Conservation (phyloP, 2,113 vertebrate genomes). For the Chroicocephalus ridibundus region DNA sequence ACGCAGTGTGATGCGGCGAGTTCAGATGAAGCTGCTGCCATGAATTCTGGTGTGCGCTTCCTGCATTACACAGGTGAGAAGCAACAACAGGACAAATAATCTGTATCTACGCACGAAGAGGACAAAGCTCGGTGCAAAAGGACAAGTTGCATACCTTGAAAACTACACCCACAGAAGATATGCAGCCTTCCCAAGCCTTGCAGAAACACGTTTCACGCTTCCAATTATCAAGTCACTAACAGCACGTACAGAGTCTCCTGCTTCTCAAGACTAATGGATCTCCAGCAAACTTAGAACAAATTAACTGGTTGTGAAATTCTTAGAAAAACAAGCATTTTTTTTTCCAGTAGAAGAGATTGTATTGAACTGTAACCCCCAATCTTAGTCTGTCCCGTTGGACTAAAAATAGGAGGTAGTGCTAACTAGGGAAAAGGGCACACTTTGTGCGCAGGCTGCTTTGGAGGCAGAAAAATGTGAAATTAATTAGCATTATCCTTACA, state of each 20-base stretch:
- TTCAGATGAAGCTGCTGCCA: not conserved
- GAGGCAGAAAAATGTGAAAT: slow-evolving; percentile 18
- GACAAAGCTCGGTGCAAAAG: not conserved
- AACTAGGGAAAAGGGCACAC: not conserved
- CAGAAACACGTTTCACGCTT: not conserved
- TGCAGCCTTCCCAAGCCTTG: not conserved
- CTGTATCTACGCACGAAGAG: not conserved
- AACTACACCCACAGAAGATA: not conserved
- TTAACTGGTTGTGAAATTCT: not conserved
- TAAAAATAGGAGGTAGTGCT: not conserved
- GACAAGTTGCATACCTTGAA: not conserved
- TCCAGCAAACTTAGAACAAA: not conserved
- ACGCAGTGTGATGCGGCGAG: not conserved
- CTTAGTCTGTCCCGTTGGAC: not conserved
- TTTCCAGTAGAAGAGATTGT: not conserved
- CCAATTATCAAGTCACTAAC: not conserved
- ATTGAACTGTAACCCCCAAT: not conserved
- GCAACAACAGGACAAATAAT: not conserved
- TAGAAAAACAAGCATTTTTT: not conserved
- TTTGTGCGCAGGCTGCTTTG: not conserved
- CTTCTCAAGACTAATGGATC: not conserved
- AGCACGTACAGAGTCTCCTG: not conserved
- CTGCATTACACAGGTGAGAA: not conserved
- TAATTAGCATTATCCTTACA: slow-evolving; percentile 13
- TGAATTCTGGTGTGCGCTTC: not conserved